Evolutionary conservation across 2,888 invertebrate species (phyloP), one percentile per base, ranked within the genome.

Genomic region (Drosophila sordidula): DNA sequence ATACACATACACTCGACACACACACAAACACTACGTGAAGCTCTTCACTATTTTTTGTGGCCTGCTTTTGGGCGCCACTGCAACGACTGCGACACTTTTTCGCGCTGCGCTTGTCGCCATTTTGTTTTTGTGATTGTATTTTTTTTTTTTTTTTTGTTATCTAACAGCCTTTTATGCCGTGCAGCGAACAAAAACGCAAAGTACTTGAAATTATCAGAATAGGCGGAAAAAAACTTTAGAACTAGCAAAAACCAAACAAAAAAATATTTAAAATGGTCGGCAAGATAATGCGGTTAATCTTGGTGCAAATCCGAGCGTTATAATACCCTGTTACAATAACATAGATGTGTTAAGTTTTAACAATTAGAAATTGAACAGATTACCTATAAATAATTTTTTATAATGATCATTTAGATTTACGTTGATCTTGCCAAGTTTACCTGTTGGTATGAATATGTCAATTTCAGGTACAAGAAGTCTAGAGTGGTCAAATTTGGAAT

Each of bases 201-300:
- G 69, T 58, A 74, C 79, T 70, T 71, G 65, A 81, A 70, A 77
- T 74, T 64, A 85, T 73, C 71, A 61, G 61, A 58, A 66, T 62
- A 77, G 66, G 66, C 69, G 22, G 14, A 12, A 22, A 46, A 45
- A 29, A 38, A 41, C 26, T 46, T 62, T 11, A 34, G 11, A 12
- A 16, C 8, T 3, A n/a, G 12, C 36, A 71, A 62, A 50, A 47
- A 49, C 45, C 6, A 45, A 5, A 50, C 42, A 62, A 67, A 61
- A 41, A 45, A 57, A 58, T 44, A 68, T 58, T 70, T 70, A 84
- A 68, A 71, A 75, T 41, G 63, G 64, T 59, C 64, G 70, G 51
- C 72, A 56, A 78, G 86, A 84, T 85, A 89, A 85, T 84, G 80
- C 72, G 70, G 77, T 78, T 78, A 89, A 80, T 83, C 84, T 70